These are phyloP conservation scores for Merodon equestris DNA, from an alignment of 2,888 invertebrate genomes.

Conservation along the genomic window DNA sequence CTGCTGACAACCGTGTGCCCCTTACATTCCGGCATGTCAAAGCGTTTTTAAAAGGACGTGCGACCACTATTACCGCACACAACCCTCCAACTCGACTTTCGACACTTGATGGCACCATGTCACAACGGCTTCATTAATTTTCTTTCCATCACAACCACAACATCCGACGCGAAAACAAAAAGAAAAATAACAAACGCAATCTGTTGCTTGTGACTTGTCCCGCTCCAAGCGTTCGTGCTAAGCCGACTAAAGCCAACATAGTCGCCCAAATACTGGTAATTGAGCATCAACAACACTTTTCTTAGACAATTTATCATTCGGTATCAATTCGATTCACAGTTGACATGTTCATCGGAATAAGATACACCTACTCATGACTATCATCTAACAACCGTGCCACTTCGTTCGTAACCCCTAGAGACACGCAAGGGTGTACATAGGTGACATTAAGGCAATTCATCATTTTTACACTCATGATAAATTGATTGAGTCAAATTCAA, in stretches of 20 bases:
- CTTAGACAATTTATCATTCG: slow-evolving; percentile 53
- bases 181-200: background rate
- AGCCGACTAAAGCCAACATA: slow-evolving; percentile 12
- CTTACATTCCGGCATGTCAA: too few relatives aligned
- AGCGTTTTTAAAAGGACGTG: slow-evolving; percentile 17
- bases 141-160: background rate
- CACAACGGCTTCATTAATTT: slow-evolving; percentile 34
- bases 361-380: slow-evolving; percentile 9
- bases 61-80: slow-evolving; percentile 24
- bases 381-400: background rate
- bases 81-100: slow-evolving; percentile 6
- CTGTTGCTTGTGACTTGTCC: slow-evolving; percentile 18
- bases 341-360: slow-evolving; percentile 39
- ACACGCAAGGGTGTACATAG: background rate
- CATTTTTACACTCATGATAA: slow-evolving; percentile 58
- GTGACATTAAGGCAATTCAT: slow-evolving; percentile 41
- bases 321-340: slow-evolving; percentile 47
- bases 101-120: slow-evolving; percentile 30
- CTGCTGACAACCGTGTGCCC: slow-evolving; percentile 9
- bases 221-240: slow-evolving; percentile 10
- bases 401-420: background rate
- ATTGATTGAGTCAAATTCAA: slow-evolving; percentile 62
- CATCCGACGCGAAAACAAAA: too few relatives aligned
- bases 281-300: slow-evolving; percentile 45
- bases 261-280: slow-evolving; percentile 42